Base-by-base conservation (phyloP, 2,797 vertebrate genomes). In the Huso huso region DNA sequence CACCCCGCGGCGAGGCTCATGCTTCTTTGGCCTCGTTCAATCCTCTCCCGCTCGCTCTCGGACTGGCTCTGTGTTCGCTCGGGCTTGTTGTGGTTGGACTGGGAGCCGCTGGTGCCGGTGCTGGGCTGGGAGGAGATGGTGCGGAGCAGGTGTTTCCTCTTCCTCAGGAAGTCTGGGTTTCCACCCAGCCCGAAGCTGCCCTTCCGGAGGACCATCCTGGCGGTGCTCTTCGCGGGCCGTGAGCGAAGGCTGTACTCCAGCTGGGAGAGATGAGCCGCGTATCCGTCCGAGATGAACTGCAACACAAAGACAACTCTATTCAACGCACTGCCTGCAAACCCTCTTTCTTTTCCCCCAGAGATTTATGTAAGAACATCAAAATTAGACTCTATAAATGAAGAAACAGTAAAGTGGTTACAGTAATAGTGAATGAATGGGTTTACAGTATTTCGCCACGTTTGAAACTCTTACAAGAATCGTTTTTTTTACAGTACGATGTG, bases 171-270 rank as follows among this genome's bases (percentile, higher is more conserved):
- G 68, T 99, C 96, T 0, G 93, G 79, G 63, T 93, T 92, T 74
- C 87, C 85, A 0, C 94, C 93, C 70, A 98, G 83, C 1, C 92
- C 94, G 0, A 98, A 98, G 86, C 96, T 99, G 78, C 96, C 89
- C 70, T 99, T 99, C 23, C 96, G 92, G 68, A 99, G 90, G 0
- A 93, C 93, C 90, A 99, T 95, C 73, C 96, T 91, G 1, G 90
- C 82, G 49, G 91, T 82, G 23, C 95, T 90, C 84, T 98, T 97
- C 78, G 96, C 93, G 0, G 95, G 94, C 37, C 92, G 87, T 0
- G 95, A 92, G 51, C 95, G 91, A 79, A 97, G 93, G 78, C 78
- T 93, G 83, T 93, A 97, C 84, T 98, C 93, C 83, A 99, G 90
- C 84, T 96, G 94, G 7, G 94, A 93, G 76, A 96, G 81, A 80